A percentile compares a stretch with the other conserved stretches of the same genome.
phyloP scores from a whole-genome alignment of 2,113 vertebrate genomes.

The Etheostoma spectabile region DNA sequence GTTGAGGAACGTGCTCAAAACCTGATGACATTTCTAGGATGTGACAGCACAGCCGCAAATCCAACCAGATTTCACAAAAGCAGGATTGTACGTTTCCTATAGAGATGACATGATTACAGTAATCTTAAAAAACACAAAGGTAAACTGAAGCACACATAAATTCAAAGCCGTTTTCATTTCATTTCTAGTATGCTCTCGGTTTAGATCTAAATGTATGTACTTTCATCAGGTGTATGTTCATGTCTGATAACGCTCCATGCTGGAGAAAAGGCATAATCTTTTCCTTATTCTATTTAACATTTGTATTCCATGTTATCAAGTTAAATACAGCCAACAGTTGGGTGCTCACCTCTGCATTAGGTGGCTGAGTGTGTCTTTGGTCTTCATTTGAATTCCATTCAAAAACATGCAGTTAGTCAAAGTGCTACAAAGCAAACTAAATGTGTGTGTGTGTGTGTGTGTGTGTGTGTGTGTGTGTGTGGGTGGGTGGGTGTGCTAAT shows the following conservation, averaged over 20 bases:
- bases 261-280: not conserved
- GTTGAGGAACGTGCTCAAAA: not conserved
- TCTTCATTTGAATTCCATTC: conserved; percentile 42
- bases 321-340: not conserved
- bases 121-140: not conserved
- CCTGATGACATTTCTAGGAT: not conserved
- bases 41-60: not conserved
- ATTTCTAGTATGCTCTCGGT: not conserved
- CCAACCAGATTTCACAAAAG: not conserved
- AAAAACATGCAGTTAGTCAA: conserved; percentile 45
- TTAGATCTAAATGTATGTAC: not conserved
- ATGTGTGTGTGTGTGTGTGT: too few species aligned
- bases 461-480: not conserved
- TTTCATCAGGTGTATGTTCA: not conserved
- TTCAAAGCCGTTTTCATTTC: not conserved
- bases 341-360: conserved; percentile 5
- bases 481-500: not conserved
- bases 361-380: not conserved
- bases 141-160: not conserved
- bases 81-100: not conserved
- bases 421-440: conserved; percentile 22
- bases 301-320: not conserved
- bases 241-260: not conserved
- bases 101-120: not conserved
- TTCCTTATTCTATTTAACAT: not conserved